Evolutionary conservation across 2,888 invertebrate genomes (phyloP), one percentile per base, ranked within the genome.

Genomic region (Gymnosoma rotundatum): DNA sequence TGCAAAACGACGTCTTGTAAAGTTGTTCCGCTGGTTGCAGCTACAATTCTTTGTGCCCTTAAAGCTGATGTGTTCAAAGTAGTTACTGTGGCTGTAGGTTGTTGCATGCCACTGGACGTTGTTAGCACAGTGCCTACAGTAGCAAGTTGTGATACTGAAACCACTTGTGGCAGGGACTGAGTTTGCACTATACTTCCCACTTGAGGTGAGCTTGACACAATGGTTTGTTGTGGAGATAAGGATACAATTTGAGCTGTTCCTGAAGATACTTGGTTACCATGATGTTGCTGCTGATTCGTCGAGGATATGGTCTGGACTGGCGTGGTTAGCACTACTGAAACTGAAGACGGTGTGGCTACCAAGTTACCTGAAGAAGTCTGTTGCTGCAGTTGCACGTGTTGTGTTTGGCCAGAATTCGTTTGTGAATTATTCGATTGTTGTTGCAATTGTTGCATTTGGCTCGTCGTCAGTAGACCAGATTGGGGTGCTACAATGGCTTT

Each of bases 361-460:
- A 88, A 86, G 16, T 87, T 88, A 42, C 88, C 83, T 4, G 87
- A 86, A 20, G 87, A 75, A 1, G 88, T 83, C 50, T 89, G 89
- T 78, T 91, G 91, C 70, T 90, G 76, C 36, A 90, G 50, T 66
- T 87, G 87, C 14, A 86, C 85, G 56, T 87, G 87, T 64, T 87
- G 87, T 2, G 84, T 66, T 56, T 83, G 85, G n/a, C 61, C 52
- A 2, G 80, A 21, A 18, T 18, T 86, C 18, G 86, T 84, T 14
- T 85, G 86, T 66, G 87, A 86, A 21, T 72, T 86, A 25, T 78
- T 75, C 12, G 76, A 25, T 5, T 89, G 86, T 7, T 87, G 72
- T 69, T 90, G 91, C 75, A 94, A 93, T 50, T 94, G 92, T 7
- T 93, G 92, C 81, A 93, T 92, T 50, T 93, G 93, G 0, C 93